A percentile compares a stretch with the other conserved stretches of the same genome.
These are phyloP conservation scores for Syndactyla subalaris DNA, from an alignment of 2,797 vertebrate species.

Conservation along the genomic window DNA sequence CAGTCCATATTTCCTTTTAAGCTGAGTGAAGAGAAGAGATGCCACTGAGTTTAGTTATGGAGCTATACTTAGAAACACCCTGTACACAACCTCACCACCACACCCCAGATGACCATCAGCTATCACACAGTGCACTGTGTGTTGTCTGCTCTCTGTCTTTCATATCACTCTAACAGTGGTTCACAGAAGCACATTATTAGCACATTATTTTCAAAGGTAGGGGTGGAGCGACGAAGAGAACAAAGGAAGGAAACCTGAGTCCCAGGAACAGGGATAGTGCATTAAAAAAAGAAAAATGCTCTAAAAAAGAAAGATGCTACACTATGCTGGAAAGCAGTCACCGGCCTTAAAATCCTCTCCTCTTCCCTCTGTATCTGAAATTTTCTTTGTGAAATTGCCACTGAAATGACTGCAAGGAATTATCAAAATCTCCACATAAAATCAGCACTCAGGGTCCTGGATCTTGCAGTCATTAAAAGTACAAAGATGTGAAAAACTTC, in stretches of 20 bases:
- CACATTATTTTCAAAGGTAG: not conserved
- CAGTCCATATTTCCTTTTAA: not conserved
- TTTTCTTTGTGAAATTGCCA: not conserved
- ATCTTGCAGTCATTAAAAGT: not conserved
- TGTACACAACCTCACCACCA: not conserved
- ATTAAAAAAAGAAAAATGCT: not conserved
- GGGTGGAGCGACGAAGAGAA: slow-evolving; percentile 27
- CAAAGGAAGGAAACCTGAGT: slow-evolving; percentile 42
- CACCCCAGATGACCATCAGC: not conserved
- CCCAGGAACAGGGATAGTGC: not conserved
- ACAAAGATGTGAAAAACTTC: not conserved
- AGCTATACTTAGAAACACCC: not conserved
- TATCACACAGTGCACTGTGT: not conserved
- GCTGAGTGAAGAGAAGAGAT: not conserved
- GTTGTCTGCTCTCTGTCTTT: not conserved
- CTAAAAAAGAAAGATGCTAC: not conserved
- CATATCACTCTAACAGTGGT: not conserved
- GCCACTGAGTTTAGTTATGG: not conserved
- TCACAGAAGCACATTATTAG: not conserved
- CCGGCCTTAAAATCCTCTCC: not conserved
- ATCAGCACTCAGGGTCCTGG: not conserved
- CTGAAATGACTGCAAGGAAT: not conserved
- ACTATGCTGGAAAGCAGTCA: not conserved
- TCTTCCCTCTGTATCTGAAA: not conserved
- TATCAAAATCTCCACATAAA: not conserved